Evolutionary conservation across 2,797 vertebrate genomes (phyloP).

Genomic region (Anguilla anguilla): DNA sequence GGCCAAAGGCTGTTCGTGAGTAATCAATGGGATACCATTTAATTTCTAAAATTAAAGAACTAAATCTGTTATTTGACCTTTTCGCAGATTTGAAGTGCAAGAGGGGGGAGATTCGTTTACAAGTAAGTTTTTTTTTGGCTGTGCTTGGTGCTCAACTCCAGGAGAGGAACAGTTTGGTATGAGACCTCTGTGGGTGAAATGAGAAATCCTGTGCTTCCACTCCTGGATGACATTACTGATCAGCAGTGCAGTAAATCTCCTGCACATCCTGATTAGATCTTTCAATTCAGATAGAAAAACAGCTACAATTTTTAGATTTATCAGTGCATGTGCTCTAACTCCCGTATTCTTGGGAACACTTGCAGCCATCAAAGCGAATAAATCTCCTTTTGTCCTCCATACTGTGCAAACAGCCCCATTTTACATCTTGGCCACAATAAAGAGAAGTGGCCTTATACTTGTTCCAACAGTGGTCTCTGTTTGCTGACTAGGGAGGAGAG

Average conservation of each 20-base stretch:
- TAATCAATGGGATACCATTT: conserved; percentile 34
- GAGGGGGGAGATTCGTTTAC: conserved; percentile 32
- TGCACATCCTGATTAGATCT: conserved; percentile 25
- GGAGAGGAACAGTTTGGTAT: not conserved
- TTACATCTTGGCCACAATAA: conserved; percentile 29
- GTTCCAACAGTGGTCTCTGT: not conserved
- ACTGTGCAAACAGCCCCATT: conserved; percentile 18
- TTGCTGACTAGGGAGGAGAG: conserved; percentile 21
- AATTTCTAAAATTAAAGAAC: conserved; percentile 40
- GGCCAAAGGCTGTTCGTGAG: conserved; percentile 34
- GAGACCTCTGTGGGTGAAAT: conserved; percentile 2
- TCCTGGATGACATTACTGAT: conserved; percentile 22
- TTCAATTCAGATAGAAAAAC: conserved; percentile 26
- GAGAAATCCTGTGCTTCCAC: conserved; percentile 9
- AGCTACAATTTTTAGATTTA: conserved; percentile 12
- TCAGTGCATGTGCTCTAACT: not conserved
- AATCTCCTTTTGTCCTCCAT: conserved; percentile 36
- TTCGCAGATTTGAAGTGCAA: conserved; percentile 28
- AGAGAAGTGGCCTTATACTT: conserved; percentile 13
- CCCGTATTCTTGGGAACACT: conserved; percentile 19
- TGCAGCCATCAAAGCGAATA: conserved; percentile 33
- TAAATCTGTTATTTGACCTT: conserved; percentile 48
- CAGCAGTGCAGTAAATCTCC: conserved; percentile 22
- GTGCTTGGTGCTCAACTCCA: not conserved
- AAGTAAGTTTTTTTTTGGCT: not conserved